Base-by-base conservation (phyloP, 2,797 vertebrate genomes). In the Karalla daura region DNA sequence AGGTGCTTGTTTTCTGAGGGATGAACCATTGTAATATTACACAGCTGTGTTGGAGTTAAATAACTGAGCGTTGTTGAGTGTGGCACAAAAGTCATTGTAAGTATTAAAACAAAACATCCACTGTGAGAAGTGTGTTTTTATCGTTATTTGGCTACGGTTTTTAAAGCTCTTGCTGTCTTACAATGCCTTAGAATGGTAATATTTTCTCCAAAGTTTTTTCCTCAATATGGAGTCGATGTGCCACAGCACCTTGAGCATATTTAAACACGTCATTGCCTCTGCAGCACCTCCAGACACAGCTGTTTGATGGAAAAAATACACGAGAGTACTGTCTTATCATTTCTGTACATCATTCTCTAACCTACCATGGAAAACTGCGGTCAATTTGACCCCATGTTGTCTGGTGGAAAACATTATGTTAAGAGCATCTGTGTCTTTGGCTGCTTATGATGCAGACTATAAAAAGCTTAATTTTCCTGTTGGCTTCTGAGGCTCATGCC, bases 1-100 rank as follows among this genome's bases (percentile, higher is more conserved):
- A 95, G 84, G 86, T 95, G 94, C 84, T 94, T 95, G 82, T 95
- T 95, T 77, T 95, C 94, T 95, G 83, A 20, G 51, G 60, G 55
- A 51, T 17, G 25, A 76, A 75, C 63, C 20, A 43, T 43, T 37
- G 55, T 0, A 27, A 25, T 24, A 30, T 49, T n/a, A 28, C 27
- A 44, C 12, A 13, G n/a, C n/a, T 13, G 3, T 36, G 30, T 23
- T 13, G 35, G 33, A 21, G 10, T 21, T 13, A 46, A 23, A 8
- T 24, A 20, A n/a, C n/a, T n/a, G n/a, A n/a, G n/a, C 7, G 24
- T 5, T 44, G 18, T 11, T 40, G 40, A 18, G 14, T 35, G 3
- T 27, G 8, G 30, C 25, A 28, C 17, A 52, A 44, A 63, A 49
- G 12, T 37, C 5, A 46, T 27, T 20, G 18, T 20, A 4, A 4